Evolutionary conservation across 2,888 invertebrate species (phyloP).

Genomic region (Neelides folsomi): DNA sequence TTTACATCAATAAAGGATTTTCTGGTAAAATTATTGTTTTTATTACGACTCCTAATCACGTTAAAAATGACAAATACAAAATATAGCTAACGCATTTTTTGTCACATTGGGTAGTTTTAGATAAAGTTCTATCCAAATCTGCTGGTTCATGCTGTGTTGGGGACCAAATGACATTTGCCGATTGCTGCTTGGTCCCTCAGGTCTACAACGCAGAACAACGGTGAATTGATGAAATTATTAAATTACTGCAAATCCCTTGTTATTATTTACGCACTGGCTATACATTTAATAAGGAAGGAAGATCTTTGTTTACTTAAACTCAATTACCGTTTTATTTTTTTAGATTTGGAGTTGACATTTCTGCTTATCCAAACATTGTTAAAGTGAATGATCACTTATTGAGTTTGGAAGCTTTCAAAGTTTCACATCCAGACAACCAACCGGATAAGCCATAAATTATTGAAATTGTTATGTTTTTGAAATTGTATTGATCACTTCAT

Average conservation of each 20-base stretch:
- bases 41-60: neutral
- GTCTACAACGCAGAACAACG: slow-evolving; percentile 66
- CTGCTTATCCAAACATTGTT: slow-evolving; percentile 75
- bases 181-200: slow-evolving; percentile 89
- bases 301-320: neutral
- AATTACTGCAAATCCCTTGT: neutral
- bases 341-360: slow-evolving; percentile 82
- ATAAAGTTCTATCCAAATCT: slow-evolving; percentile 65
- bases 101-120: slow-evolving; percentile 52
- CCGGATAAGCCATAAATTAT: too few species aligned
- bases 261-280: neutral
- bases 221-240: slow-evolving; percentile 3
- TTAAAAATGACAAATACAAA: slow-evolving; percentile 1
- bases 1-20: slow-evolving; percentile 83
- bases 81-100: neutral
- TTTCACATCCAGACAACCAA: slow-evolving; percentile 7
- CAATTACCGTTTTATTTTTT: slow-evolving; percentile 22
- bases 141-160: slow-evolving; percentile 89
- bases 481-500: too few species aligned
- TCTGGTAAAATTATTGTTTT: slow-evolving; percentile 39
- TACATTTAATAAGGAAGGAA: neutral
- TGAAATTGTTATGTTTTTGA: too few species aligned
- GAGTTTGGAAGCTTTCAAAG: slow-evolving; percentile 8
- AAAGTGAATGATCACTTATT: slow-evolving; percentile 71
- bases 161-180: slow-evolving; percentile 83